These are phyloP conservation scores for Cyrtorhinus lividipennis DNA, from an alignment of 1,140 invertebrate species.

Conservation along the genomic window DNA sequence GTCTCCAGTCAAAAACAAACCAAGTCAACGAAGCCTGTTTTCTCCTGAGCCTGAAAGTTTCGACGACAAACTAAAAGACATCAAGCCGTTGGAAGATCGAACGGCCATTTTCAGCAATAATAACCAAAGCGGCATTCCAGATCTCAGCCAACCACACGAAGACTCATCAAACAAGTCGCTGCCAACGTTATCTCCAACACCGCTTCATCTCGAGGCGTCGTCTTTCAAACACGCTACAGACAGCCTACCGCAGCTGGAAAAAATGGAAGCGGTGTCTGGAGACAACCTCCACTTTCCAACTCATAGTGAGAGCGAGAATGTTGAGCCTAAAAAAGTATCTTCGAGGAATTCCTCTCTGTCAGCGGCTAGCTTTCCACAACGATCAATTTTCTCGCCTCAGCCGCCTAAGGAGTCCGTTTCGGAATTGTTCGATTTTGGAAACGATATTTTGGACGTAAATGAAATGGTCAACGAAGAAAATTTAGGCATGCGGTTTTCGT, in stretches of 20 bases:
- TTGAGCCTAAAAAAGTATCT: slow-evolving; percentile 24
- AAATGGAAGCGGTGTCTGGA: background rate
- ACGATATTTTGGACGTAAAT: slow-evolving; percentile 45
- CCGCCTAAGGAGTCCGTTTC: slow-evolving; percentile 43
- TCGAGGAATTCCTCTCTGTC: slow-evolving; percentile 24
- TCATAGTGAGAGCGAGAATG: slow-evolving; percentile 15
- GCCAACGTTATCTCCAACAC: slow-evolving; percentile 15
- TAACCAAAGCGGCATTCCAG: slow-evolving; percentile 16
- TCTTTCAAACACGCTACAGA: background rate
- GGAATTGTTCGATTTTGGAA: slow-evolving; percentile 48
- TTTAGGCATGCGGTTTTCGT: slow-evolving; percentile 44
- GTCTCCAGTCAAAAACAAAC: background rate
- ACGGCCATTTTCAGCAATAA: slow-evolving; percentile 4
- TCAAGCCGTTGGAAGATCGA: background rate
- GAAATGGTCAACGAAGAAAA: slow-evolving; percentile 43
- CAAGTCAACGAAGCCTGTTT: slow-evolving; percentile 15
- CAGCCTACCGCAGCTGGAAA: slow-evolving; percentile 19
- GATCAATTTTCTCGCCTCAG: slow-evolving; percentile 56
- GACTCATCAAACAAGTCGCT: slow-evolving; percentile 2
- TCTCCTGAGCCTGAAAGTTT: slow-evolving; percentile 17
- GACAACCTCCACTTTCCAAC: background rate
- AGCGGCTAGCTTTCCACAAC: slow-evolving; percentile 32
- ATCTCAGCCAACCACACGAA: slow-evolving; percentile 6
- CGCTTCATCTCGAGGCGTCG: background rate
- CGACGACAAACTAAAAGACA: background rate